Conservation (phyloP, 2,113 vertebrate species). For the Platichthys flesus region DNA sequence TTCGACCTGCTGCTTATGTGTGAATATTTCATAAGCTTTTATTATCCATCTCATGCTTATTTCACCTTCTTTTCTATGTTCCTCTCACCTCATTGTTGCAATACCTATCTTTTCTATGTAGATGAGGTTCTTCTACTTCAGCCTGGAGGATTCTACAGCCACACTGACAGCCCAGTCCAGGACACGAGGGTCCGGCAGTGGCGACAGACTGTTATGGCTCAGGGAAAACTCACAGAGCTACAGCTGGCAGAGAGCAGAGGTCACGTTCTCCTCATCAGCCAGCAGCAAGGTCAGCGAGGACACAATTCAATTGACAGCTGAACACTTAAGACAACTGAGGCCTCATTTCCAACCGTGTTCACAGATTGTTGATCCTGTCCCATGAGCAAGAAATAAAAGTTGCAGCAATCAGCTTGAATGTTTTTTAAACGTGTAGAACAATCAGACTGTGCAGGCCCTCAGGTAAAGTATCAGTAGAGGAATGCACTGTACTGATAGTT, state of each 20-base stretch:
- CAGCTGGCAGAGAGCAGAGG: conserved; percentile 77
- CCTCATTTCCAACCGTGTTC: neutral
- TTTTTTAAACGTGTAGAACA: no score
- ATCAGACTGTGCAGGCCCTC: neutral
- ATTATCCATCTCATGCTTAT: neutral
- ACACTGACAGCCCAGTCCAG: conserved; percentile 62
- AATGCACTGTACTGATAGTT: neutral
- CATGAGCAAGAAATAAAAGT: neutral
- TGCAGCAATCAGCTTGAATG: no score
- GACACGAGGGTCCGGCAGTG: conserved; percentile 38
- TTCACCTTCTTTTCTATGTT: neutral
- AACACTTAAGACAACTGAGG: neutral
- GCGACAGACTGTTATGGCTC: conserved; percentile 70
- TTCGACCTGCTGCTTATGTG: neutral
- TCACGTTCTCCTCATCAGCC: conserved; percentile 68
- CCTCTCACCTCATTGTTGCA: neutral
- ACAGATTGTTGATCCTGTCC: neutral
- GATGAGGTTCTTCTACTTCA: conserved; percentile 80
- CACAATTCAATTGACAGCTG: neutral
- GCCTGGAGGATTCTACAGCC: conserved; percentile 41
- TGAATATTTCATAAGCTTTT: neutral
- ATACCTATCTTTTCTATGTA: conserved; percentile 27
- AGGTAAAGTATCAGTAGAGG: neutral
- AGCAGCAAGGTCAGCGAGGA: conserved; percentile 74
- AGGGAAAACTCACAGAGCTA: conserved; percentile 49